Percentiles rank a stretch among this genome's conserved stretches.
Conservation (phyloP, 2,888 invertebrate species). For the Drosophila melanosoma region DNA sequence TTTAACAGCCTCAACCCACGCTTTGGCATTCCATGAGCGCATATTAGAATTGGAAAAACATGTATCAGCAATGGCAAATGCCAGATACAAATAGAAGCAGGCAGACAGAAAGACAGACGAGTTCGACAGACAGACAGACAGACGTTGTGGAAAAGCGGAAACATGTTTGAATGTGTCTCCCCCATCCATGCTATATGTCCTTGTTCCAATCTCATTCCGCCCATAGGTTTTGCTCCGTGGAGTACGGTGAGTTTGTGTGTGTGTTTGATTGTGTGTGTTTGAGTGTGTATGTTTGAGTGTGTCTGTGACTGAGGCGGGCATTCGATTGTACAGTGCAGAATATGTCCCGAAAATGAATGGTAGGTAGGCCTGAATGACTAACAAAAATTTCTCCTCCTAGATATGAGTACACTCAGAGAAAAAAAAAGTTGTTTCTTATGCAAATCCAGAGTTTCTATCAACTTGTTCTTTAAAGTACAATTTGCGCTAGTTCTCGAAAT, state of each 20-base stretch:
- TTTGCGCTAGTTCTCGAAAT: neutral
- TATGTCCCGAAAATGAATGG: constrained; percentile 50
- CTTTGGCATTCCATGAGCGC: constrained; percentile 22
- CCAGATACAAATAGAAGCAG: constrained; percentile 35
- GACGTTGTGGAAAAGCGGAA: constrained; percentile 65
- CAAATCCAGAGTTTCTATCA: neutral
- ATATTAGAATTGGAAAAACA: constrained; percentile 73
- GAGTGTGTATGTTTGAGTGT: neutral
- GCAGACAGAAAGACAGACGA: constrained; percentile 8
- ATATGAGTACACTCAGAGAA: constrained; percentile 1
- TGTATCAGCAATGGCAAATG: constrained; percentile 60
- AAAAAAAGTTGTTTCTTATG: neutral
- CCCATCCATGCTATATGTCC: neutral
- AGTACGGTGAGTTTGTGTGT: neutral
- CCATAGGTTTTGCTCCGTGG: constrained; percentile 4
- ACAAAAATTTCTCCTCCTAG: constrained; percentile 7
- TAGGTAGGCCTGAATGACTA: constrained; percentile 44
- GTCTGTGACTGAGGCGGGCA: constrained; percentile 35
- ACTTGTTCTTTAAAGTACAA: neutral
- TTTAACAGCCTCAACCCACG: constrained; percentile 37
- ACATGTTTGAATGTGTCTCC: constrained; percentile 57
- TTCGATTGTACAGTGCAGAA: constrained; percentile 55
- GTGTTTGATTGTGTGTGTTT: neutral
- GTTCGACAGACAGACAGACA: constrained; percentile 21
- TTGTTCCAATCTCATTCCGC: constrained; percentile 7